Evolutionary conservation across 2,797 vertebrate genomes (phyloP).

Genomic region (Acanthornis magna): DNA sequence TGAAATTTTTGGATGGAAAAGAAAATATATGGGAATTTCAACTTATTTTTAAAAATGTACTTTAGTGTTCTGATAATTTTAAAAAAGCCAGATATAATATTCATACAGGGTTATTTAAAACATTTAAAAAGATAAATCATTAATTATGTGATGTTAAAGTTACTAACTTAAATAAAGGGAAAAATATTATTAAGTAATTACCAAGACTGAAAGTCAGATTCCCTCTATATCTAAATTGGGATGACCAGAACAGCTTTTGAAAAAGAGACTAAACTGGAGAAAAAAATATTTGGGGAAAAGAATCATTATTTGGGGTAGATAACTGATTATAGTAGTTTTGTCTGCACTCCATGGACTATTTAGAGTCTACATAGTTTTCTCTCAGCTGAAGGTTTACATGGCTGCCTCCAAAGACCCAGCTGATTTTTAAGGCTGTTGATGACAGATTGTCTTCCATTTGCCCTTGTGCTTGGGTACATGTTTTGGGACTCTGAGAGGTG

Average conservation of each 20-base stretch:
- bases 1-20: not conserved
- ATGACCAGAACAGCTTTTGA: not conserved
- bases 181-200: not conserved
- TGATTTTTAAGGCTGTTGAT: not conserved
- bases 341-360: not conserved
- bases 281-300: not conserved
- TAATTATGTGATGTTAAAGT: not conserved
- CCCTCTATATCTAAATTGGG: not conserved
- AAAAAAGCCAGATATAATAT: not conserved
- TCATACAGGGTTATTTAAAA: not conserved
- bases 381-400: not conserved
- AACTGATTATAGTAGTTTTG: not conserved
- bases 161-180: not conserved
- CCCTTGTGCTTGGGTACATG: not conserved
- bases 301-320: not conserved
- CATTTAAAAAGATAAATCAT: accelerated
- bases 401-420: not conserved
- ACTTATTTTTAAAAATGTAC: not conserved
- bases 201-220: not conserved
- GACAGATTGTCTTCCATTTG: not conserved
- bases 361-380: not conserved
- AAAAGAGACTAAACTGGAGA: not conserved
- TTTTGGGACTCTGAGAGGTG: not conserved
- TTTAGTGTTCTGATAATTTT: not conserved
- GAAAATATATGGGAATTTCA: not conserved